Evolutionary conservation across 35 echinoderm and acorn worm genomes (phyloP), one percentile per base, ranked within the genome.

Genomic region (Eucidaris tribuloides): DNA sequence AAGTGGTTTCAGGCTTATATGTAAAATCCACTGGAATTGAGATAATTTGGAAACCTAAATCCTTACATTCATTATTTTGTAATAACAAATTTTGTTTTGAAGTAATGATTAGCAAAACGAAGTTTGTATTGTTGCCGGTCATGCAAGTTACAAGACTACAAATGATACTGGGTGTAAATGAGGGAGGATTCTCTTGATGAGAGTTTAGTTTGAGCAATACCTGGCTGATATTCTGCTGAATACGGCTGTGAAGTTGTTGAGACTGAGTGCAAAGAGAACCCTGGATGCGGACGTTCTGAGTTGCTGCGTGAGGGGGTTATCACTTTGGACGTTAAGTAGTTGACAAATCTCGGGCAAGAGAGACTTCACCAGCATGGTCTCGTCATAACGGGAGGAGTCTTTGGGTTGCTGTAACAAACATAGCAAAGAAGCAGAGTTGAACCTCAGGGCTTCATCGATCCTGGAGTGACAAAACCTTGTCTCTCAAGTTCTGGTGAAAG

Each of bases 161-260:
- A n/a, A n/a, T n/a, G n/a, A n/a, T n/a, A n/a, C n/a, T n/a, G n/a
- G n/a, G n/a, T n/a, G n/a, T n/a, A n/a, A n/a, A n/a, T n/a, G n/a
- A n/a, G n/a, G n/a, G n/a, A n/a, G n/a, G n/a, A n/a, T 66, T 66
- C 30, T 11, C 30, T 66, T 11, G 14, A 14, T 18, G 9, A 7
- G 30, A 9, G 25, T 11, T 66, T 17, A 7, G 14, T 34, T 2
- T 7, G 19, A 72, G 38, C 77, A n/a, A 48, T 76, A 99, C 96
- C 96, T 93, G 19, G 90, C 91, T 48, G 87, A 93, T 82, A 99
- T 99, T 34, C 96, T 62, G 30, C 91, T 99, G 87, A 99, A 93
- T 55, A 99, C 91, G 14, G 96, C 96, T 48, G 86, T 99, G 82
- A 99, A 99, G 58, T 99, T 99, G 77, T 93, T 99, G 9, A 93